A percentile compares a stretch with the other conserved stretches of the same genome.
Conservation (phyloP, 2,797 vertebrate genomes). For the Chrosomus eos region DNA sequence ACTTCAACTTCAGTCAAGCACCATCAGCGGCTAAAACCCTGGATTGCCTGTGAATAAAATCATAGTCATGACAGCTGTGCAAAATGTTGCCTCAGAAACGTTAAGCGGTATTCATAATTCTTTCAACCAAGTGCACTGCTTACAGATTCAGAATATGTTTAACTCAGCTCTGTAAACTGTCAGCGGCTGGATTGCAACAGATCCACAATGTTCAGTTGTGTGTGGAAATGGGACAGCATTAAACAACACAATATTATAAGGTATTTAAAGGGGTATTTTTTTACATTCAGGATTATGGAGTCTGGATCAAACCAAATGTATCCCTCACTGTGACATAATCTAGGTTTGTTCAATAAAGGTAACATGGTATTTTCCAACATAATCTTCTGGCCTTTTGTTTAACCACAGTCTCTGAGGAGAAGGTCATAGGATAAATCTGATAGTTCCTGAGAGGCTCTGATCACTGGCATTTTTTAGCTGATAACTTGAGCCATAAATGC, state of each 20-base stretch:
- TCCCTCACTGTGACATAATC: conserved; percentile 1
- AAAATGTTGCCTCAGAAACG: conserved; percentile 37
- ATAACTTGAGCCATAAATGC: background rate
- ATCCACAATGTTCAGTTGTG: background rate
- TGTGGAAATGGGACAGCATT: conserved; percentile 5
- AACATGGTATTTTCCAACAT: conserved; percentile 15
- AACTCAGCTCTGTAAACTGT: conserved; percentile 33
- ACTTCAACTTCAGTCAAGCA: conserved; percentile 56
- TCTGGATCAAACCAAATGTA: conserved; percentile 12
- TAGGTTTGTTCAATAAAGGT: conserved; percentile 3
- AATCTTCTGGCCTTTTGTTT: conserved; percentile 35
- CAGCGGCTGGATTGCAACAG: background rate
- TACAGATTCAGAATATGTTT: conserved; percentile 23
- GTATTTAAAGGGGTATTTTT: background rate
- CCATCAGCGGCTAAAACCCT: conserved; percentile 43
- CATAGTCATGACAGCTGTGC: conserved; percentile 50
- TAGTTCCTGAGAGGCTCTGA: background rate
- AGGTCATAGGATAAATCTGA: conserved; percentile 10
- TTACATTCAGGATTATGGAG: background rate
- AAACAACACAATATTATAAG: conserved; percentile 14
- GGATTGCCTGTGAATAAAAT: conserved; percentile 59
- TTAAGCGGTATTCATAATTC: conserved; percentile 50
- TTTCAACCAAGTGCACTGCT: conserved; percentile 29
- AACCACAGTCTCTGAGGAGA: conserved; percentile 7
- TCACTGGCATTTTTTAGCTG: conserved; percentile 2